A percentile compares a stretch with the other conserved stretches of the same genome.
These are phyloP conservation scores for Marmota monax DNA, from an alignment of 2,113 vertebrate species.

Conservation along the genomic window DNA sequence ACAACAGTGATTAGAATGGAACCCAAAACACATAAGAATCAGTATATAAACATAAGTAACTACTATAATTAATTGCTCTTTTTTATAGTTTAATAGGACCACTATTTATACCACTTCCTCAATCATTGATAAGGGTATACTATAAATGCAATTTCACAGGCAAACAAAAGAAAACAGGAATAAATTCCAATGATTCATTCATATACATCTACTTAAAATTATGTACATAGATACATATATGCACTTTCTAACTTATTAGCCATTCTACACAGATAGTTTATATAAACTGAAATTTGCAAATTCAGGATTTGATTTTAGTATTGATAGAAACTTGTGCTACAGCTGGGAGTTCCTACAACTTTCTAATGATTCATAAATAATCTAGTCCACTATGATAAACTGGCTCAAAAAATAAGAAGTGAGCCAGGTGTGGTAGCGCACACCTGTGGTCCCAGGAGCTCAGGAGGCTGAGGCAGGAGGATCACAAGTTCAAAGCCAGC, in stretches of 20 bases:
- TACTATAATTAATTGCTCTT: neutral
- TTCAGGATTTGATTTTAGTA: neutral
- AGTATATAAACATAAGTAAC: neutral
- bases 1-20: neutral
- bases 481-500: too few species aligned
- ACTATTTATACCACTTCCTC: neutral
- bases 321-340: neutral
- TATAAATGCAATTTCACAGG: constrained; percentile 63
- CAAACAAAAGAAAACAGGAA: constrained; percentile 71
- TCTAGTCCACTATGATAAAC: neutral
- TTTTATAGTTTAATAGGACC: constrained; percentile 42
- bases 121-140: constrained; percentile 55
- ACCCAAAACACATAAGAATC: neutral
- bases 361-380: neutral
- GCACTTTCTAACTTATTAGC: constrained; percentile 57
- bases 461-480: too few species aligned
- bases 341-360: neutral
- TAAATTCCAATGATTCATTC: constrained; percentile 74
- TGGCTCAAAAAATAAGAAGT: neutral
- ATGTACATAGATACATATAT: neutral
- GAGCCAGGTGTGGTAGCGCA: too few species aligned
- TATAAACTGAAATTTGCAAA: neutral
- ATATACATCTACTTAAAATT: constrained; percentile 78
- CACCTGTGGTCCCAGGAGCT: too few species aligned
- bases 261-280: constrained; percentile 15